These are phyloP conservation scores for Lepidochitona cinerea DNA, from an alignment of 2,888 invertebrate species.

Conservation along the genomic window DNA sequence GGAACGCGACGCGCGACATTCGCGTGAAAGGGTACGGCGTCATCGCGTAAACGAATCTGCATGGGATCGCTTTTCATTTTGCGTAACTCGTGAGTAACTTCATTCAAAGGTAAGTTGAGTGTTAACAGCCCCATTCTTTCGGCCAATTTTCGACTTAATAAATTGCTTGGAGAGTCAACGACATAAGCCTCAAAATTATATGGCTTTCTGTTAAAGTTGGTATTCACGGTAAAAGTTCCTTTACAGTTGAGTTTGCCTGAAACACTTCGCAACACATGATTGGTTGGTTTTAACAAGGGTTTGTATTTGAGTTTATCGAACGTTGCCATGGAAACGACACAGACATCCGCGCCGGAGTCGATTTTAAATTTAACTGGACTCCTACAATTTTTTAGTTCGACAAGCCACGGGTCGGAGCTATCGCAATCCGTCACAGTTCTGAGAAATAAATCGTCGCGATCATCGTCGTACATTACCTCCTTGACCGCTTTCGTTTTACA, in stretches of 20 bases:
- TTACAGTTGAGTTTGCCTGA: not conserved
- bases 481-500: too few relatives aligned
- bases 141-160: not conserved
- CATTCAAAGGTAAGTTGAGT: not conserved
- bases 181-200: not conserved
- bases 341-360: not conserved
- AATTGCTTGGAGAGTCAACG: not conserved
- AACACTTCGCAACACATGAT: not conserved
- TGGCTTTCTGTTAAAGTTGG: not conserved
- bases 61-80: not conserved
- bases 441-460: not conserved
- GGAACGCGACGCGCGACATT: not conserved
- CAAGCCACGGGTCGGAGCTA: not conserved
- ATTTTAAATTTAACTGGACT: not conserved
- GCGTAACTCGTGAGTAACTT: not conserved
- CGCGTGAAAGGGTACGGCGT: not conserved
- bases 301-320: not conserved
- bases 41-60: not conserved
- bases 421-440: not conserved
- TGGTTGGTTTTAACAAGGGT: not conserved
- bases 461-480: too few relatives aligned
- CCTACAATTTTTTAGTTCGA: not conserved
- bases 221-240: not conserved
- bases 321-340: not conserved
- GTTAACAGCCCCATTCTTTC: not conserved